phyloP scores from a whole-genome alignment of 2,888 invertebrate genomes.

The Argynnis bischoffii region DNA sequence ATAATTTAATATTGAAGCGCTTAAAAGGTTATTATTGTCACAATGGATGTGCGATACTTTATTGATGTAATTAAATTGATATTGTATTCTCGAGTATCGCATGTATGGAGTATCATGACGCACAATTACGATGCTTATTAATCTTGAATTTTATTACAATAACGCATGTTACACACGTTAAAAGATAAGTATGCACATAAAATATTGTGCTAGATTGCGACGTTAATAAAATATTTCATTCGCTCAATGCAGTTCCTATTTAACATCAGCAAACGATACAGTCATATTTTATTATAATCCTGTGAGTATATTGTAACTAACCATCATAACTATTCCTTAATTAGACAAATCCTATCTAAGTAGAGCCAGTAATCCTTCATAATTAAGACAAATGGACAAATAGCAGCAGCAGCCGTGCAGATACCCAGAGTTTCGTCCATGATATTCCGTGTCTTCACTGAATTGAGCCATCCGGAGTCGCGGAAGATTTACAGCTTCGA shows the following conservation, averaged over 20 bases:
- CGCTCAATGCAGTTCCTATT: conserved; percentile 39
- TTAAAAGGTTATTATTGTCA: conserved; percentile 19
- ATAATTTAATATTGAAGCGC: conserved; percentile 8
- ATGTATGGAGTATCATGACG: conserved; percentile 1
- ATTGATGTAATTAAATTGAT: conserved; percentile 17
- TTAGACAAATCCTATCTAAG: conserved; percentile 47
- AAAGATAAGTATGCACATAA: conserved; percentile 5
- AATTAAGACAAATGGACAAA: conserved; percentile 61
- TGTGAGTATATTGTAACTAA: conserved; percentile 47
- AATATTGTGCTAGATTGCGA: conserved; percentile 1
- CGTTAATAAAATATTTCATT: conserved; percentile 6
- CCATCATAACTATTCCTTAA: conserved; percentile 47
- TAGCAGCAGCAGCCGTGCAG: conserved; percentile 12
- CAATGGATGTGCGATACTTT: conserved; percentile 9
- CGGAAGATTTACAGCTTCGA: conserved; percentile 73
- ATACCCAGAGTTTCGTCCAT: conserved; percentile 20
- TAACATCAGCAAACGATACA: conserved; percentile 46
- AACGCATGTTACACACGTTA: conserved; percentile 1
- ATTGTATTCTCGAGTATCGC: conserved; percentile 7
- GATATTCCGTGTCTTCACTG: conserved; percentile 65
- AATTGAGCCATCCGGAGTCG: conserved; percentile 75
- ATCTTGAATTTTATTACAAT: conserved; percentile 12
- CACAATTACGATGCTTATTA: conserved; percentile 6
- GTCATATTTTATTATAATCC: conserved; percentile 60
- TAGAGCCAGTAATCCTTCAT: conserved; percentile 48